These are phyloP conservation scores for Gobiocypris rarus DNA, from an alignment of 2,113 vertebrate species.

Conservation along the genomic window DNA sequence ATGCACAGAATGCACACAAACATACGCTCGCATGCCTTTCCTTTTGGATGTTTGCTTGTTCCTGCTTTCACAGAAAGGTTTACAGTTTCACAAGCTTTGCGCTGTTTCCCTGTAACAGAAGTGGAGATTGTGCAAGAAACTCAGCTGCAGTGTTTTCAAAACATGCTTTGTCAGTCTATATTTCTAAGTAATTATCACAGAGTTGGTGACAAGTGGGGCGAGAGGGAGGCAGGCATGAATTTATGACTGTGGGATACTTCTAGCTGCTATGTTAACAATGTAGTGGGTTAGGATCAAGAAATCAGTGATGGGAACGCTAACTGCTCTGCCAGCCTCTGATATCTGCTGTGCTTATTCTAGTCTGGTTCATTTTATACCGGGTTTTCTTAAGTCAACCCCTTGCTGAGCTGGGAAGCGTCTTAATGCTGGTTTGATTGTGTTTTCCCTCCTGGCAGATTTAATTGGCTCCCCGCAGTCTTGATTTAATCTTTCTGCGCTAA, in stretches of 20 bases:
- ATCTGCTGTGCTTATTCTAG: neutral
- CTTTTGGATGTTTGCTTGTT: slow-evolving; percentile 55
- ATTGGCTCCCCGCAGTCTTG: slow-evolving; percentile 6
- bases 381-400: slow-evolving; percentile 5
- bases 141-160: slow-evolving; percentile 62
- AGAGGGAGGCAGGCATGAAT: slow-evolving; percentile 47
- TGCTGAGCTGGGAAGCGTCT: slow-evolving; percentile 4
- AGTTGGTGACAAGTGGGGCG: slow-evolving; percentile 62
- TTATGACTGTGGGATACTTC: slow-evolving; percentile 54
- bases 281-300: neutral
- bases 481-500: slow-evolving; percentile 5
- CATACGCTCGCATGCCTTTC: slow-evolving; percentile 32
- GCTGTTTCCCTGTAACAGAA: slow-evolving; percentile 70
- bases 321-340: neutral
- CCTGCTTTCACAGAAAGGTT: slow-evolving; percentile 63
- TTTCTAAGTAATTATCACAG: slow-evolving; percentile 58
- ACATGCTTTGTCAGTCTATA: slow-evolving; percentile 62
- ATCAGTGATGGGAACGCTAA: slow-evolving; percentile 7
- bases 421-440: slow-evolving; percentile 13
- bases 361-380: slow-evolving; percentile 12
- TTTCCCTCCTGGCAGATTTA: slow-evolving; percentile 7
- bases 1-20: neutral
- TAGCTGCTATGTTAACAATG: slow-evolving; percentile 51
- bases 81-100: slow-evolving; percentile 67
- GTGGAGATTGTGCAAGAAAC: slow-evolving; percentile 64